Evolutionary conservation across 2,797 vertebrate species (phyloP), one percentile per base, ranked within the genome.

Genomic region (Argentina silus): DNA sequence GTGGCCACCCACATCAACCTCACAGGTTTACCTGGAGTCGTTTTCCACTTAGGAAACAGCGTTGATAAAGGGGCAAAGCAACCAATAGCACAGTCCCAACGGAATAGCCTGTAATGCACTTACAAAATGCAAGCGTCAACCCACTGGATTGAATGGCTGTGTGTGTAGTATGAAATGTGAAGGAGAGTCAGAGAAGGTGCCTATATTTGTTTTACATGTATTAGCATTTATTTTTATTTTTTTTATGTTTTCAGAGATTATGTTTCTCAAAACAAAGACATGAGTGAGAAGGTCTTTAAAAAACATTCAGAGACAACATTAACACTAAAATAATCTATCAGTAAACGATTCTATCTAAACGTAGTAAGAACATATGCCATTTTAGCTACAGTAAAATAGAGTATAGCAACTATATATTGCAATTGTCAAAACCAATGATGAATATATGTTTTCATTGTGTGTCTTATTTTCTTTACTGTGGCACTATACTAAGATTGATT

Each of bases 401-500:
- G 42, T 76, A 83, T 88, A 76, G 48, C 81, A 88, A 87, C 76
- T 61, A 21, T 66, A 84, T 88, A 83, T 73, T 76, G 75, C 79
- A 87, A 77, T 79, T 83, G 82, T 78, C 73, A 77, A 78, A 85
- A 87, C 75, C 69, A 64, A 78, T 73, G 57, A 78, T 68, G 59
- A 72, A 66, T 82, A 81, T 84, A 80, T 79, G 74, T 90, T 83
- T 87, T 81, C 78, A 78, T 82, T 43, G 36, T 78, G 50, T 70
- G 9, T 62, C 64, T 72, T 74, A 61, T 83, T 63, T 71, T 64
- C 9, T 79, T 81, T 73, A 81, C 51, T 81, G 78, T 90, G 89
- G 83, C 86, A 86, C 85, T 89, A 83, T 88, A 85, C 84, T 75
- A 83, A 72, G 83, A 85, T 66, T 84, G 79, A 86, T 89, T 83